Percentiles rank a stretch among this genome's conserved stretches.
These are phyloP conservation scores for Proisotoma minuta DNA, from an alignment of 2,888 invertebrate genomes.

Conservation along the genomic window DNA sequence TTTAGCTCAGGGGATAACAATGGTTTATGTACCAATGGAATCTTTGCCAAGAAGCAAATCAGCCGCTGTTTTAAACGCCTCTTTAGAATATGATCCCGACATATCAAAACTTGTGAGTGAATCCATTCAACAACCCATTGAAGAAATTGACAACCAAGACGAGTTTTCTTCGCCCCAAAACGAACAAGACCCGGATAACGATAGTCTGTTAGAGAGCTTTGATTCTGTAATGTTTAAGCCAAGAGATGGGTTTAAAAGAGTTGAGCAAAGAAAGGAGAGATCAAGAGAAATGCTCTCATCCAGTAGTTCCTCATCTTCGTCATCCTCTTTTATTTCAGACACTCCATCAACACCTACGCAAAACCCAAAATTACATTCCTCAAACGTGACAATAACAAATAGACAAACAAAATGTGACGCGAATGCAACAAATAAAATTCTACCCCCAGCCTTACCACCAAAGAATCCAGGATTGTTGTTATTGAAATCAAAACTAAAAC, in stretches of 20 bases:
- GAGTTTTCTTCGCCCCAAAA: not conserved
- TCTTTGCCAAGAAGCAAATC: constrained; percentile 15
- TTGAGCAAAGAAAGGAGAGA: constrained; percentile 13
- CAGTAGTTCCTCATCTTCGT: not conserved
- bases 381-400: not conserved
- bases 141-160: not conserved
- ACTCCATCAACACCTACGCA: not conserved
- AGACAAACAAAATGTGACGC: not conserved
- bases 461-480: constrained; percentile 7
- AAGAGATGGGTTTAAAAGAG: constrained; percentile 16
- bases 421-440: not conserved
- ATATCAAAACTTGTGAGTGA: not conserved
- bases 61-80: constrained; percentile 6
- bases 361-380: not conserved
- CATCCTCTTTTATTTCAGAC: not conserved
- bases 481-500: not conserved
- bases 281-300: not conserved
- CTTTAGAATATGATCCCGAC: constrained; percentile 5
- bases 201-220: constrained; percentile 43
- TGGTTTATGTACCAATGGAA: constrained; percentile 46
- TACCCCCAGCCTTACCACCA: constrained; percentile 16
- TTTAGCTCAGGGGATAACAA: constrained; percentile 36
- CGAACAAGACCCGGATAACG: constrained; percentile 31
- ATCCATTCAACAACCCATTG: not conserved
- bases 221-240: constrained; percentile 43